Conservation (phyloP, 37 sponge, comb jelly and placozoan genomes). For the Amphimedon queenslandica region DNA sequence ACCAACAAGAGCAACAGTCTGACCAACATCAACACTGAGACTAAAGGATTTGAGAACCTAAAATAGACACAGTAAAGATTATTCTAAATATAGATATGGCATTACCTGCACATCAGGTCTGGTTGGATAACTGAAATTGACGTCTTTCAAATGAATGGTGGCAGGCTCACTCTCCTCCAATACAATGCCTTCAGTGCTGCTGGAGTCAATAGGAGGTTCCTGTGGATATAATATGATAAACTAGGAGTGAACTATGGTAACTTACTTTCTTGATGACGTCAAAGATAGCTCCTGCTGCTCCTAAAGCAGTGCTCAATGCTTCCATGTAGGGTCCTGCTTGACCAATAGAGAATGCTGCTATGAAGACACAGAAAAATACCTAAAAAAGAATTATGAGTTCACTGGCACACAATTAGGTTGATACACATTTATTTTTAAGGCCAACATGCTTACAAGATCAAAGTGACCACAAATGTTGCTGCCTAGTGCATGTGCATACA, state of each 20-base stretch:
- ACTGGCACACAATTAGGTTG: too few relatives aligned
- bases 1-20: constrained; percentile 84
- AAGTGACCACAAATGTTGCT: too few relatives aligned
- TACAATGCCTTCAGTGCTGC: constrained; percentile 1
- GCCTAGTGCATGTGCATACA: too few relatives aligned
- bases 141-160: constrained; percentile 42
- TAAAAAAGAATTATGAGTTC: constrained; percentile 7
- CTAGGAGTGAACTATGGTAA: not conserved
- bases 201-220: constrained; percentile 25
- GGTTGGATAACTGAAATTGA: constrained; percentile 37
- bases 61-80: not conserved
- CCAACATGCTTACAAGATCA: too few relatives aligned
- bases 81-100: too few relatives aligned
- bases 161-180: constrained; percentile 5
- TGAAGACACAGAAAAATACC: constrained; percentile 54
- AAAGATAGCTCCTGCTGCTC: constrained; percentile 29
- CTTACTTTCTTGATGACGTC: constrained; percentile 33
- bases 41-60: constrained; percentile 60
- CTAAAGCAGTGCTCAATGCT: constrained; percentile 20
- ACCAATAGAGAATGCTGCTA: constrained; percentile 57
- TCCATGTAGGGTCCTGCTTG: constrained; percentile 38
- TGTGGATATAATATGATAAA: not conserved
- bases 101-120: constrained; percentile 35
- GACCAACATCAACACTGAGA: constrained; percentile 51
- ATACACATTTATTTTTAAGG: too few relatives aligned